Conservation (phyloP, 1,140 invertebrate genomes). For the Zaprionus vittiger region DNA sequence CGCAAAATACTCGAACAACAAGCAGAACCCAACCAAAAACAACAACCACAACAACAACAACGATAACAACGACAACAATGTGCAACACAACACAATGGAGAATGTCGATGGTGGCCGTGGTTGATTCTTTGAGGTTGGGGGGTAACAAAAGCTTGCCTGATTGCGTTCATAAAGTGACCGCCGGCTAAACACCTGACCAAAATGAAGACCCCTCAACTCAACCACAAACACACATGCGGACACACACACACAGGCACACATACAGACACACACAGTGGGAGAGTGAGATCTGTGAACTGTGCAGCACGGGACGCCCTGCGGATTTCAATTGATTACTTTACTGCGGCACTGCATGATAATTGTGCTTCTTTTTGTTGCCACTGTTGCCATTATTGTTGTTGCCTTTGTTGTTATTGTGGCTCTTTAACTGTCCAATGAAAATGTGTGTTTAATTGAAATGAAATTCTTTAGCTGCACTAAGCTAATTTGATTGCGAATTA, state of each 20-base stretch:
- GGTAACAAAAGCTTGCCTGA: constrained; percentile 67
- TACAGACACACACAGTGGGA: neutral
- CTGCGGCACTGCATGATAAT: constrained; percentile 17
- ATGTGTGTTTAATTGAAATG: constrained; percentile 1
- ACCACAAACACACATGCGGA: neutral
- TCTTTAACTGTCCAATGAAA: neutral
- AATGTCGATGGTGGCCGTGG: constrained; percentile 34
- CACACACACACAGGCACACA: neutral
- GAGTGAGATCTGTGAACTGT: neutral
- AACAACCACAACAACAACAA: constrained; percentile 9
- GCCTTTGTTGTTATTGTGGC: constrained; percentile 15
- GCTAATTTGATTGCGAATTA: neutral
- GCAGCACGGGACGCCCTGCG: constrained; percentile 50
- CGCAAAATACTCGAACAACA: constrained; percentile 42
- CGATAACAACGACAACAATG: constrained; percentile 27
- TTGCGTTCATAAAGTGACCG: constrained; percentile 57
- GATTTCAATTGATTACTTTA: constrained; percentile 64
- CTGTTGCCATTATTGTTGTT: constrained; percentile 7
- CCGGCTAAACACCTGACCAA: constrained; percentile 68
- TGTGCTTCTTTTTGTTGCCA: neutral
- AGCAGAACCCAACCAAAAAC: constrained; percentile 7
- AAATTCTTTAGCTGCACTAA: neutral
- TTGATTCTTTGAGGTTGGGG: neutral
- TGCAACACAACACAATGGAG: constrained; percentile 46
- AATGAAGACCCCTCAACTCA: constrained; percentile 44